Conservation (phyloP, 2,888 invertebrate species). For the Teinopalpus imperialis region DNA sequence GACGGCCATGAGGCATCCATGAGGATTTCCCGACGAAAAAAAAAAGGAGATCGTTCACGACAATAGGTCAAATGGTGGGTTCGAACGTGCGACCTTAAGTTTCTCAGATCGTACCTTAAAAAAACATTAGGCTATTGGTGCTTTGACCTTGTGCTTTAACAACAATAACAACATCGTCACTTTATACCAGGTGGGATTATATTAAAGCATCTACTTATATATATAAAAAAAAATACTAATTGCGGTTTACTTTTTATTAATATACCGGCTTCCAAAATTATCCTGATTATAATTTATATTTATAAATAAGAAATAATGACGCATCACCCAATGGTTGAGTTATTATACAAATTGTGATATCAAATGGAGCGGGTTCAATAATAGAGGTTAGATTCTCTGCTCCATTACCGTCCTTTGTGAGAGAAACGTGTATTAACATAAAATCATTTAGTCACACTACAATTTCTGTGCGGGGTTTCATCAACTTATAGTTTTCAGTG, state of each 20-base stretch:
- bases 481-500: conserved; percentile 6
- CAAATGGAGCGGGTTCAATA: conserved; percentile 43
- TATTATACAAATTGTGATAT: conserved; percentile 26
- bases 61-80: too few species aligned
- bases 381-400: conserved; percentile 42
- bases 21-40: too few species aligned
- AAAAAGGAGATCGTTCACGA: too few species aligned
- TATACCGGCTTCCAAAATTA: conserved; percentile 1
- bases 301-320: conserved; percentile 9
- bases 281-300: conserved; percentile 1
- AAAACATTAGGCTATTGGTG: too few species aligned
- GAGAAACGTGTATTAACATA: conserved; percentile 50
- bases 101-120: too few species aligned
- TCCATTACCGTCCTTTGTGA: conserved; percentile 54
- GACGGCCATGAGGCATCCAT: too few species aligned
- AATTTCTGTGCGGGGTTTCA: conserved; percentile 8
- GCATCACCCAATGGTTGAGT: conserved; percentile 2
- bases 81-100: too few species aligned
- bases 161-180: too few species aligned
- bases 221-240: conserved; percentile 6
- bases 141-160: too few species aligned
- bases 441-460: conserved; percentile 51
- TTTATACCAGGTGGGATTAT: too few species aligned
- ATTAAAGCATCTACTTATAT: too few species aligned
- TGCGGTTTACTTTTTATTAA: too few species aligned